Evolutionary conservation across 1,140 invertebrate species (phyloP), one percentile per base, ranked within the genome.

Genomic region (Cydia splendana): DNA sequence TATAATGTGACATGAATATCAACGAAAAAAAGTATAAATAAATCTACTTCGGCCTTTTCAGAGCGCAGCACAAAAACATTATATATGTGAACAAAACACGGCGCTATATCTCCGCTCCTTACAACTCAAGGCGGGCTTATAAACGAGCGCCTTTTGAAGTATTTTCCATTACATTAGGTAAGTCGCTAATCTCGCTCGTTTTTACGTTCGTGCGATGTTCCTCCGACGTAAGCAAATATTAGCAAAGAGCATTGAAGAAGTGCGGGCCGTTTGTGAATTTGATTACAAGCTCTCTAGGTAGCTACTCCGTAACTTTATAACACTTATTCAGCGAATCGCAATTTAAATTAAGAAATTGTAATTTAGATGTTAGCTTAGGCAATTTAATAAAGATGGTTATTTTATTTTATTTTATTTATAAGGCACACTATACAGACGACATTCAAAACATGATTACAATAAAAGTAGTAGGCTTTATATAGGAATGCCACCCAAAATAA

Each of bases 81-180:
- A 34, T 10, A 71, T 71, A 42, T n/a, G 67, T 71, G 67, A 71
- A 71, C 67, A 71, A 71, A 71, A 71, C 67, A 38, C 34, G n/a
- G n/a, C 67, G 67, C n/a, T 71, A 42, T 71, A 71, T 38, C 34
- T 71, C 67, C 28, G 34, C 34, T 38, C 34, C 15, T 71, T 71
- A 71, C 34, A 71, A 18, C 67, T 71, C 67, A 20, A 73, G 77
- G 73, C 34, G 38, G 13, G 42, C 30, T 75, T 62, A 76, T 45
- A 75, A 76, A 78, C 34, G 76, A 76, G 75, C 75, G 51, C 65
- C 82, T 80, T 85, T 82, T 84, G 82, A 84, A 82, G 82, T 80
- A 80, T 85, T 85, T 87, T 85, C 81, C 82, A 85, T 82, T 82
- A 87, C 79, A 82, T 82, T 84, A 81, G 77, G 81, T 80, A 83